A percentile compares a stretch with the other conserved stretches of the same genome.
phyloP scores from a whole-genome alignment of 2,113 vertebrate genomes.

The Planiliza haematocheilus region DNA sequence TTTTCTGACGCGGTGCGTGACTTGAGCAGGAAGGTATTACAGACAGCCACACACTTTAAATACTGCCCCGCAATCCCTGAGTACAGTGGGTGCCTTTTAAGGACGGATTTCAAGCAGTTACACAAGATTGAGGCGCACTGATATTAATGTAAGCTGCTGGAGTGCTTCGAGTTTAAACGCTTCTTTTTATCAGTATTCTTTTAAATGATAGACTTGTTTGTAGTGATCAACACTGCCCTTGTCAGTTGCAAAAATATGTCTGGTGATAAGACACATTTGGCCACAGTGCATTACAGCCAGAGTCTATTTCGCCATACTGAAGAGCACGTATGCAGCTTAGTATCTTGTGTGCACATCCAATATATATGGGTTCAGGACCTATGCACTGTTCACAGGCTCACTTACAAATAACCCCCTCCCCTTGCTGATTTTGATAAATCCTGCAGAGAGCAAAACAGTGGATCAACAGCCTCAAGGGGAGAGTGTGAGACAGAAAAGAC shows the following conservation, averaged over 20 bases:
- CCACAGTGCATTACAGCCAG: background rate
- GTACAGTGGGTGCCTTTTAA: background rate
- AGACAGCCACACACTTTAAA: background rate
- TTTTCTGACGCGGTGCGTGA: no score
- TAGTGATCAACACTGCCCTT: background rate
- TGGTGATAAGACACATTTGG: background rate
- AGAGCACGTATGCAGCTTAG: background rate
- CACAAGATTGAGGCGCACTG: no score
- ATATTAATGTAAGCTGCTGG: background rate
- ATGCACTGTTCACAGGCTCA: conserved; percentile 2
- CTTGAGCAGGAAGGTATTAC: background rate
- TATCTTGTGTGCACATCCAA: background rate
- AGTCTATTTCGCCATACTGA: background rate
- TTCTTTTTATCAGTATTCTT: background rate
- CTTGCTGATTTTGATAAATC: conserved; percentile 45
- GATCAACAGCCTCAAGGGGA: conserved; percentile 48
- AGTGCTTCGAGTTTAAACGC: no score
- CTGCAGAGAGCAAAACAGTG: conserved; percentile 32
- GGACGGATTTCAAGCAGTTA: background rate
- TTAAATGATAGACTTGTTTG: background rate
- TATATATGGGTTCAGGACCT: background rate
- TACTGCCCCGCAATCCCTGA: background rate
- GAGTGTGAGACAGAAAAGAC: conserved; percentile 31
- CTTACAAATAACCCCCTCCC: conserved; percentile 14
- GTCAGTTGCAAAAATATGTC: background rate